Evolutionary conservation across 2,888 invertebrate species (phyloP), one percentile per base, ranked within the genome.

Genomic region (Opisthograptis luteolata): DNA sequence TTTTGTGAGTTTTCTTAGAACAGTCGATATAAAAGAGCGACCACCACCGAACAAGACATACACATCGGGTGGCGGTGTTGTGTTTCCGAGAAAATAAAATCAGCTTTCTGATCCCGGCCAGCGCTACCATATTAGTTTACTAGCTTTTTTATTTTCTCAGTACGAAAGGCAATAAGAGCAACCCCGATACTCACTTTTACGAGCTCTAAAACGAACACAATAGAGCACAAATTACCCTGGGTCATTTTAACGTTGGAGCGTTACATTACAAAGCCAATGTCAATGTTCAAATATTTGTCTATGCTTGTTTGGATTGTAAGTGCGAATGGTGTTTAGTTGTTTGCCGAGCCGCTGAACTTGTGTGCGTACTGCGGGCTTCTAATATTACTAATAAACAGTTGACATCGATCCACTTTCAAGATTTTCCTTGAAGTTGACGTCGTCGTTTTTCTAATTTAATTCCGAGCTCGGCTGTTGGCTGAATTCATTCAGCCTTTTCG

Each of bases 261-360:
- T 78, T 78, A 73, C 68, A 73, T 77, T 78, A 73, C 77, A 75
- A 71, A 81, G 72, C 70, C 81, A 84, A 84, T 83, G 76, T 79
- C 70, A 66, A 68, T 74, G 84, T 84, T 83, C 83, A 85, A 88
- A 89, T 88, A 87, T 89, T 89, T 85, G 83, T 81, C 65, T 83
- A 79, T 79, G 79, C 81, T 77, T 88, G 87, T 87, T 88, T 88
- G 81, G 72, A 84, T 84, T 86, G 87, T 87, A 86, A 88, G 88
- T 89, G 87, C 87, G 86, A 89, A 89, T 89, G 87, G 88, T 85
- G 87, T 86, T 87, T 83, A 84, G 79, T 79, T 89, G 84, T 89
- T 87, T 87, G 79, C 83, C 65, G 71, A 83, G 84, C 83, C 79
- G 84, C 83, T 81, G 86, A 81, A 82, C 83, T 83, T 79, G 78